Base-by-base conservation (phyloP, 2,888 invertebrate genomes). In the Nasonovia ribisnigri region DNA sequence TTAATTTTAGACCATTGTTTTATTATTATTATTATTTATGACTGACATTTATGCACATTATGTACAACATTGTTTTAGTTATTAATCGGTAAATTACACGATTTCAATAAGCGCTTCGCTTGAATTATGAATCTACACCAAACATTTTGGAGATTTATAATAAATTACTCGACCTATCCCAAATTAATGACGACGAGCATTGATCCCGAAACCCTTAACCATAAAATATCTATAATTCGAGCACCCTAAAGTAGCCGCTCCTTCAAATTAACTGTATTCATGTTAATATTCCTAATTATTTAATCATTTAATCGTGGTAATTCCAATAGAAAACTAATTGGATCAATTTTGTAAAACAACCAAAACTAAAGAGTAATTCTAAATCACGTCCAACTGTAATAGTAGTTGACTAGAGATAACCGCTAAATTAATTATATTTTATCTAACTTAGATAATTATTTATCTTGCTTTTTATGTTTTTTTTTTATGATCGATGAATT, bases 141-240 rank as follows among this genome's bases (percentile, higher is more conserved):
- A 86, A 86, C n/a, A 46, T 86, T 86, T 29, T 13, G 29, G 29
- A 43, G 86, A 86, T 86, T 86, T 46, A 86, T 86, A 86, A n/a
- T n/a, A 43, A 86, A 43, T 86, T 29, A 43, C 86, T 26, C 86
- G 16, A 86, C 29, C 46, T n/a, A 46, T 86, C 29, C 5, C 29
- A 16, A 86, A 86, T 86, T 46, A 86, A 86, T 26, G 43, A 43
- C 84, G 24, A 13, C 29, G 29, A 84, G 11, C 43, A 86, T 46
- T 46, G 86, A 46, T 43, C 16, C 3, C 16, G 16, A 46, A 6
- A 86, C 86, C 13, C 29, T 86, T 29, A 43, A 86, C n/a, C 11
- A 86, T 86, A 86, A 86, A 86, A 86, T 43, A 86, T 46, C 43
- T 29, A 16, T 4, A 16, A 86, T 29, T 29, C 46, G 46, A 43